Conservation (phyloP, 2,888 invertebrate genomes). For the Acanthosepion esculentum region DNA sequence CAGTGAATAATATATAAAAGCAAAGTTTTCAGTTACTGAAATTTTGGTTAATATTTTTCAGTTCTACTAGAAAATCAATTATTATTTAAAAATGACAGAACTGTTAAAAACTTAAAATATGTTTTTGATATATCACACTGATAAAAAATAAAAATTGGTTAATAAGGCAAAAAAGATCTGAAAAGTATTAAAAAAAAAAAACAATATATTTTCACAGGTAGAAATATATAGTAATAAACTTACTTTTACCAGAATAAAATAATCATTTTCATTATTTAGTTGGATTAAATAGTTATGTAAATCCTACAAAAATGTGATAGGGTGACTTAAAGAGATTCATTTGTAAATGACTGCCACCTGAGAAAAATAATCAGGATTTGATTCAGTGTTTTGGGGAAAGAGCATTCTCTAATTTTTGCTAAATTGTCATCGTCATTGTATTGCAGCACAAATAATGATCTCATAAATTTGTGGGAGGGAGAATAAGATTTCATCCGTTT, state of each 20-base stretch:
- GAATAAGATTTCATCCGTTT: too few relatives aligned
- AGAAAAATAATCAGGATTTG: too few relatives aligned
- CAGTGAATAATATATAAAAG: too few relatives aligned
- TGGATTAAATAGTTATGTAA: not conserved
- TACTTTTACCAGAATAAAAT: not conserved
- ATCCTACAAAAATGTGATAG: too few relatives aligned
- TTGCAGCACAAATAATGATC: too few relatives aligned
- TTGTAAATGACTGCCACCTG: too few relatives aligned
- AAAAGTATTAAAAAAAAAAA: not conserved
- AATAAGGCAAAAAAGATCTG: not conserved
- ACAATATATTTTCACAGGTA: not conserved
- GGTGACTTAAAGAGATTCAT: too few relatives aligned
- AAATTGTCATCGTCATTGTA: too few relatives aligned
- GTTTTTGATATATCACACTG: not conserved
- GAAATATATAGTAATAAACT: not conserved
- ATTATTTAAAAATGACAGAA: not conserved
- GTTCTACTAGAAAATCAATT: not conserved
- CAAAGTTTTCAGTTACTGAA: too few relatives aligned
- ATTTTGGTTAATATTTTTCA: not conserved
- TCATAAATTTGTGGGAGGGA: too few relatives aligned
- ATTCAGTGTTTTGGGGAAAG: too few relatives aligned
- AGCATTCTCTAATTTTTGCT: too few relatives aligned
- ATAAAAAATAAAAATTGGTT: not conserved
- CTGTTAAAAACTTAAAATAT: not conserved
- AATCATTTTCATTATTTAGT: not conserved